Evolutionary conservation across 2,113 vertebrate species (phyloP), one percentile per base, ranked within the genome.

Genomic region (Ageneiosus marmoratus): DNA sequence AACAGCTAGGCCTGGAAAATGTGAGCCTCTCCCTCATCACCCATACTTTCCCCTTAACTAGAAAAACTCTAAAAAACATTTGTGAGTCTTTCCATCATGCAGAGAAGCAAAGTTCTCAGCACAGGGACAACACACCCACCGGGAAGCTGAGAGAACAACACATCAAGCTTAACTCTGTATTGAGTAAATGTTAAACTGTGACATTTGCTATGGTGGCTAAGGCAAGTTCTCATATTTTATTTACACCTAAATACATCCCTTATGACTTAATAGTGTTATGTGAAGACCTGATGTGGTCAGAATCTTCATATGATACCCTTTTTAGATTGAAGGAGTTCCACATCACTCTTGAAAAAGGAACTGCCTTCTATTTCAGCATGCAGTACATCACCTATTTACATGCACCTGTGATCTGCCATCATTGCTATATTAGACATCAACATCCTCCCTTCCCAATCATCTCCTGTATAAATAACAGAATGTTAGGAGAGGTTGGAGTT

Each of bases 1-100:
- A 73, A 83, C 29, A 86, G 48, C 48, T 82, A 80, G 44, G 72
- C 53, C 65, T 79, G 86, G 89, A 88, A 88, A 88, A 88, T 88
- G 41, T 80, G 29, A 86, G 80, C 41, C n/a, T 81, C 82, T 70
- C 87, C 82, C 73, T 53, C 32, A 44, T 87, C 77, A 22, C 41
- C 83, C 63, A 74, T 53, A 58, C 60, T 83, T 83, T 60, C 77
- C 48, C 74, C 87, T 85, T 79, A 72, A 67, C 51, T 50, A 72
- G 73, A 78, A 76, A 86, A 87, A 80, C 79, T 65, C 78, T 56
- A 53, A 55, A 75, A 75, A 46, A 24, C 58, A 73, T 69, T 69
- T 27, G 41, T 77, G 20, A 32, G 27, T 32, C 60, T 76, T 81
- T 77, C 16, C 70, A 46, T 53, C 56, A 46, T 51, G 37, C 10